Evolutionary conservation across 2,888 invertebrate species (phyloP), one percentile per base, ranked within the genome.

Genomic region (Apamea monoglypha): DNA sequence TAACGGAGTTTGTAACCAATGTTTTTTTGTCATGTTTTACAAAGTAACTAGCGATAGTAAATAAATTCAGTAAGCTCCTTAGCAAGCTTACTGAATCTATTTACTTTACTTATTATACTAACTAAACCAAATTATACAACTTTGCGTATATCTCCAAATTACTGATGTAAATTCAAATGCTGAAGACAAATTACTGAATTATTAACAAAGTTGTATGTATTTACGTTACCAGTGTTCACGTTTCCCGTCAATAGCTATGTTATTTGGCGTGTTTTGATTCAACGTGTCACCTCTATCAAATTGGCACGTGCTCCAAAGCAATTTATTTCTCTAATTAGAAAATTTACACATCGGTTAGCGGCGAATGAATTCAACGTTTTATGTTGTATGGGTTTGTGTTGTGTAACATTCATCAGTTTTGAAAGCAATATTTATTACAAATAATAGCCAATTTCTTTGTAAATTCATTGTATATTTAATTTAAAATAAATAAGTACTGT

Each of bases 271-370:
- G 73, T 72, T 81, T 81, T 78, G 71, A 78, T 80, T 78, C 76
- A 77, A 76, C 67, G 84, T 69, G 64, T 63, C 66, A 98, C 93
- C 95, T 98, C 77, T 97, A 98, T 64, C 98, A 98, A 93, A 95
- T 98, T 87, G 97, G 98, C 89, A 98, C 98, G 93, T 98, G 98
- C 91, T 98, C 97, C 97, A 97, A 98, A 91, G 97, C 97, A 88
- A 97, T 97, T 83, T 84, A 70, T 80, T 84, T 84, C 76, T 47
- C 68, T 87, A 84, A 85, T 85, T 85, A 87, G 84, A 87, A 86
- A 83, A 74, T 84, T 50, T 84, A 79, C 72, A 75, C 87, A 66
- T 83, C 66, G 36, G 75, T 75, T 69, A 67, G 14, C 69, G 16
- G 16, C 36, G 69, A 78, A 74, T 74, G 36, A 74, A 73, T 70